phyloP scores from a whole-genome alignment of 2,888 invertebrate genomes.

The Disparrhopalites patrizii region DNA sequence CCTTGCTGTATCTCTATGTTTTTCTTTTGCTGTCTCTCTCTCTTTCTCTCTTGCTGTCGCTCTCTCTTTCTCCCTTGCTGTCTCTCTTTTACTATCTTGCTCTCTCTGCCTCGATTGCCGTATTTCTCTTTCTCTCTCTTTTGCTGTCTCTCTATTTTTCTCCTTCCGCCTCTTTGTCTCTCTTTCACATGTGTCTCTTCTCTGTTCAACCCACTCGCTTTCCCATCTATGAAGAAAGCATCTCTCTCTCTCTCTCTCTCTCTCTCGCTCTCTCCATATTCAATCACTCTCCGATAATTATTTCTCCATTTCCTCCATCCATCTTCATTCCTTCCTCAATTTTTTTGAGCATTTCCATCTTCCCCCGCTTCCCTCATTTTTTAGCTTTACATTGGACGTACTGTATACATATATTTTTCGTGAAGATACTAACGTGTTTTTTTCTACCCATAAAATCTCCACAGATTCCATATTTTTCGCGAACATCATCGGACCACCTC shows the following conservation, averaged over 20 bases:
- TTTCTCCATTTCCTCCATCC: conserved; percentile 38
- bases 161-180: conserved; percentile 43
- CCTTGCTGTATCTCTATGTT: too few relatives aligned
- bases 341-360: too few relatives aligned
- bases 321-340: conserved; percentile 29
- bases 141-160: conserved; percentile 23
- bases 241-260: conserved; percentile 1
- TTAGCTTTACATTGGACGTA: too few relatives aligned
- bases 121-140: conserved; percentile 1
- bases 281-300: conserved; percentile 44
- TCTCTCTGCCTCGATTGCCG: not conserved
- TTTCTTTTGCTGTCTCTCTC: too few relatives aligned
- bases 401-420: too few relatives aligned
- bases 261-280: conserved; percentile 10
- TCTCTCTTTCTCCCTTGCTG: not conserved
- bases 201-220: conserved; percentile 21
- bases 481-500: too few relatives aligned
- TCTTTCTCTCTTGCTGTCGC: too few relatives aligned
- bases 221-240: too few relatives aligned
- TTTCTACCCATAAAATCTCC: too few relatives aligned
- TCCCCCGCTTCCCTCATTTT: too few relatives aligned
- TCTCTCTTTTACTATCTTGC: conserved; percentile 9
- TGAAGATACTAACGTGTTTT: too few relatives aligned
- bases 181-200: conserved; percentile 35
- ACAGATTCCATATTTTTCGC: too few relatives aligned